Percentiles rank a stretch among this genome's conserved stretches.
Evolutionary conservation across 2,888 invertebrate genomes (phyloP).

Genomic region (Microctonus brassicae): DNA sequence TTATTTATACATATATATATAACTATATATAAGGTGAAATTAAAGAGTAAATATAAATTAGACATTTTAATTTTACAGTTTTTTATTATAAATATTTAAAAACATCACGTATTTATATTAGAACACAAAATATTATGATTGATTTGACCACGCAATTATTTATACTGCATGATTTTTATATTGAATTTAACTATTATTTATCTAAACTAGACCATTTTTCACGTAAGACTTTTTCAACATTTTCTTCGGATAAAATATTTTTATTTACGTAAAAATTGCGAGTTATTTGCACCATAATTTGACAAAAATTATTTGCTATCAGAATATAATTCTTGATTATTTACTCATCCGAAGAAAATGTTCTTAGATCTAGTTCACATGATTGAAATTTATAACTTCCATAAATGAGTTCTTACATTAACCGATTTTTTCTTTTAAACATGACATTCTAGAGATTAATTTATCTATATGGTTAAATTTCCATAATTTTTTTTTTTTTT

Average conservation of each 20-base stretch:
- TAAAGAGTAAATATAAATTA: no score
- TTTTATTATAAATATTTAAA: slow-evolving; percentile 67
- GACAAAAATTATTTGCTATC: neutral
- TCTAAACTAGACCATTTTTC: neutral
- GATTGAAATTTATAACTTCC: neutral
- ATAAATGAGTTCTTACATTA: neutral
- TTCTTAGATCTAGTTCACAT: neutral
- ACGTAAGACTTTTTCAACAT: neutral
- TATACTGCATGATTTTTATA: neutral
- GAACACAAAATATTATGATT: slow-evolving; percentile 28
- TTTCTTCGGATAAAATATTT: neutral
- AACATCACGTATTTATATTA: slow-evolving; percentile 48
- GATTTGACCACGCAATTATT: neutral
- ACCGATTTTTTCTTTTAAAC: neutral
- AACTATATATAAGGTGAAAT: no score
- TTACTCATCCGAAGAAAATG: neutral
- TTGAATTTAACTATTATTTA: neutral
- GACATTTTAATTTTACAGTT: no score
- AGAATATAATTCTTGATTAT: neutral
- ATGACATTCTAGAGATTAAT: neutral
- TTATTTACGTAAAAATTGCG: neutral
- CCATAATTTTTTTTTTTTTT: neutral
- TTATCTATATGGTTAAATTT: neutral
- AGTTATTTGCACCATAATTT: neutral
- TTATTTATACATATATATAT: no score